These are phyloP conservation scores for Macaria notata DNA, from an alignment of 2,888 invertebrate species.

Conservation along the genomic window DNA sequence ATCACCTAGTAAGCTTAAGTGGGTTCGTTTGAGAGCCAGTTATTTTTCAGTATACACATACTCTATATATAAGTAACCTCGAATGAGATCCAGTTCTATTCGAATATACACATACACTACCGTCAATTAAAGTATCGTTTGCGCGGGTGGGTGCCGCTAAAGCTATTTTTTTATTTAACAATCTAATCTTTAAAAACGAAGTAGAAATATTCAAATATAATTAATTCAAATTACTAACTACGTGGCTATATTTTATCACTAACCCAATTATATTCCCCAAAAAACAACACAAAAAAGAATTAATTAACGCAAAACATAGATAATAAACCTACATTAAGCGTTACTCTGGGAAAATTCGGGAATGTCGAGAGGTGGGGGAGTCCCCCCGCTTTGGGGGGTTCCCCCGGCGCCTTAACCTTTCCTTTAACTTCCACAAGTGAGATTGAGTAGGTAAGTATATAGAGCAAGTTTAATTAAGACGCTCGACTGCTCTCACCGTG, in stretches of 20 bases:
- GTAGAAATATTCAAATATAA: too few species aligned
- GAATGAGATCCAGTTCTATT: too few species aligned
- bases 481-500: slow-evolving; percentile 64
- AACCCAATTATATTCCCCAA: slow-evolving; percentile 19
- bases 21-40: too few species aligned
- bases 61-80: too few species aligned
- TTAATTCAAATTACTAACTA: too few species aligned
- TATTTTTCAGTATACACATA: too few species aligned
- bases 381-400: slow-evolving; percentile 26
- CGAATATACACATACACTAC: too few species aligned
- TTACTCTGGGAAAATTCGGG: slow-evolving; percentile 76
- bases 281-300: slow-evolving; percentile 52
- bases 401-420: slow-evolving; percentile 40
- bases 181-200: too few species aligned
- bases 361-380: slow-evolving; percentile 48
- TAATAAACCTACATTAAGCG: slow-evolving; percentile 79
- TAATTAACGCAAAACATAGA: slow-evolving; percentile 73
- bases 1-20: too few species aligned
- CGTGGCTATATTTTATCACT: not conserved
- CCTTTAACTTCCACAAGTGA: slow-evolving; percentile 72
- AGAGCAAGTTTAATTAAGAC: slow-evolving; percentile 77
- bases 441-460: slow-evolving; percentile 77
- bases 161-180: too few species aligned
- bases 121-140: too few species aligned
- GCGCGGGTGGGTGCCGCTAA: too few species aligned